phyloP scores from a whole-genome alignment of 2,113 vertebrate species.

The Aspiorhynchus laticeps region DNA sequence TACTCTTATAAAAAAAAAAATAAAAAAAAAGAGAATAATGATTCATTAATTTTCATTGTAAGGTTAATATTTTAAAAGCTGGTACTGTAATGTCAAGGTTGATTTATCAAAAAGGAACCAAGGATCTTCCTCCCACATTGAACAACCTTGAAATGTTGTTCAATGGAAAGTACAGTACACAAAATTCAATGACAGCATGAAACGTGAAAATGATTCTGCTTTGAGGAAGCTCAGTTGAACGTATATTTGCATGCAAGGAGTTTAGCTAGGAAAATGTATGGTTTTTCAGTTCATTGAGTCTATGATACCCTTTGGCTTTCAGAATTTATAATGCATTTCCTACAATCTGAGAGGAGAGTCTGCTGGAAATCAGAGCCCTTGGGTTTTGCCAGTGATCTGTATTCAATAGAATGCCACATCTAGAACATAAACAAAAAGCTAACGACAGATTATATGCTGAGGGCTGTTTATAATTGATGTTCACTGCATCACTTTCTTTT shows the following conservation, averaged over 20 bases:
- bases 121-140: constrained; percentile 45
- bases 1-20: constrained; percentile 42
- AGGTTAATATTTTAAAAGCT: constrained; percentile 57
- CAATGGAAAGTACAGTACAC: constrained; percentile 31
- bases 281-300: background rate
- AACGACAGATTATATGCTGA: constrained; percentile 17
- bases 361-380: constrained; percentile 14
- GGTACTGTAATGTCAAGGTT: constrained; percentile 29
- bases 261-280: background rate
- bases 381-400: constrained; percentile 32
- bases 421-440: constrained; percentile 18
- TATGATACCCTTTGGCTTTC: background rate
- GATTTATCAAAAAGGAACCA: constrained; percentile 31
- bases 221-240: background rate
- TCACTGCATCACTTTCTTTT: constrained; percentile 9
- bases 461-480: constrained; percentile 22
- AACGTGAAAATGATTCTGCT: constrained; percentile 11
- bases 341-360: background rate
- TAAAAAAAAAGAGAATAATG: constrained; percentile 47
- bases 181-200: constrained; percentile 39
- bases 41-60: constrained; percentile 44
- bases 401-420: constrained; percentile 13
- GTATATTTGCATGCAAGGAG: constrained; percentile 35
- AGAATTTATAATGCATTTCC: constrained; percentile 12
- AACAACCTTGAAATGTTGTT: constrained; percentile 61